Percentiles rank a stretch among this genome's conserved stretches.
phyloP scores from a whole-genome alignment of 2,113 vertebrate species.

The Anhinga anhinga region DNA sequence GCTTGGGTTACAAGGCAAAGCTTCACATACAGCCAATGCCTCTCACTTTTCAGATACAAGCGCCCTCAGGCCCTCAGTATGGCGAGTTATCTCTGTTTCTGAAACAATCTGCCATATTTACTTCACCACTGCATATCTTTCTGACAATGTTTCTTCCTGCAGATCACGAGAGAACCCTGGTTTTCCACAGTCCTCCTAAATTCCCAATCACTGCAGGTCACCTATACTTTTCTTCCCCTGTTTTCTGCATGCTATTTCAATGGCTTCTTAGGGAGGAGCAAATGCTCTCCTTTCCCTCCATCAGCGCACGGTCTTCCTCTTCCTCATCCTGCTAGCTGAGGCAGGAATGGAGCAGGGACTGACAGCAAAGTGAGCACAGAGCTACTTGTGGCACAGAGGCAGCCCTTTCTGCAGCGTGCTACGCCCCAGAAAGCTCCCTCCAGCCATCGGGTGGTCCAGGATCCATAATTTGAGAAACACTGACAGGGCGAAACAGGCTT shows the following conservation, averaged over 20 bases:
- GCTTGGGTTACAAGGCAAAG: background rate
- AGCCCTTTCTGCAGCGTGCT: background rate
- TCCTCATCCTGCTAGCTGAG: accelerated
- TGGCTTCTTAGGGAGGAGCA: background rate
- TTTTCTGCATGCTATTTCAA: background rate
- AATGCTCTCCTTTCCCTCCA: background rate
- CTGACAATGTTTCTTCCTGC: background rate
- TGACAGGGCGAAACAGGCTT: slow-evolving; percentile 36
- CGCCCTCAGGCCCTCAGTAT: background rate
- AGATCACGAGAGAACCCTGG: background rate
- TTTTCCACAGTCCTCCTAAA: background rate
- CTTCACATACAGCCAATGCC: background rate
- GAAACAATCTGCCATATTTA: background rate
- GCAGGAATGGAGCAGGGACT: background rate
- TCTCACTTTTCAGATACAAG: background rate
- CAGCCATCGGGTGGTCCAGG: background rate
- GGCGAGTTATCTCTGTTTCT: background rate
- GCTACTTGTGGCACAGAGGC: background rate
- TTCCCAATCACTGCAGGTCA: background rate
- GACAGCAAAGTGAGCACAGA: background rate
- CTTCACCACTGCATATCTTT: background rate
- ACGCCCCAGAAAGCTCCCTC: background rate
- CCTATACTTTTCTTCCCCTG: background rate
- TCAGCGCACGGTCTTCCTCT: accelerated
- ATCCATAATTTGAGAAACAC: background rate